These are phyloP conservation scores for Myotis pilosus DNA, from an alignment of 2,797 vertebrate genomes.

Conservation along the genomic window DNA sequence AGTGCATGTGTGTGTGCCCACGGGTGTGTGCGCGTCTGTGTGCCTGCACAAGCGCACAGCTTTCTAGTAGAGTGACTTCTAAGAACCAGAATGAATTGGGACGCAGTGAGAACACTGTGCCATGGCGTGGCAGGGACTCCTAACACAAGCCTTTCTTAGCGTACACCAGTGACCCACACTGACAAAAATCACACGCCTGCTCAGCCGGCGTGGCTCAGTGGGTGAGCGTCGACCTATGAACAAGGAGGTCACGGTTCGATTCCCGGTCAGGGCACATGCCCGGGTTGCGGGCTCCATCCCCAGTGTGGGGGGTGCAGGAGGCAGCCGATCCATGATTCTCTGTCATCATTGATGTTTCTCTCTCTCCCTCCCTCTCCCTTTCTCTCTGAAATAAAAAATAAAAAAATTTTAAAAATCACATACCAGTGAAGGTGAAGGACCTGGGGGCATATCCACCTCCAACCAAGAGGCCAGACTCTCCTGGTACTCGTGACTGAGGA, in stretches of 20 bases:
- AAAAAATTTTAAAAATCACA: no score
- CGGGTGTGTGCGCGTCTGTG: neutral
- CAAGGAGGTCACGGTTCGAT: no score
- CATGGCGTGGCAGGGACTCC: neutral
- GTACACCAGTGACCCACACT: neutral
- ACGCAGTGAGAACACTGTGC: neutral
- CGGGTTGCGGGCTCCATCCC: no score
- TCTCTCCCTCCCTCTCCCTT: no score
- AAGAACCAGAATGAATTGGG: neutral
- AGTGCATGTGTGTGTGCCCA: fast-evolving
- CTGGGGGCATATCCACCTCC: neutral
- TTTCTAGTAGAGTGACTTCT: neutral
- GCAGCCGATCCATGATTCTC: no score
- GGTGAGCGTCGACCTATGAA: no score
- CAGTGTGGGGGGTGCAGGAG: no score
- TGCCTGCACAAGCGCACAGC: neutral
- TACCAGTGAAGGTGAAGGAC: neutral
- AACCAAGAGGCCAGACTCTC: neutral
- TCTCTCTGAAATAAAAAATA: no score
- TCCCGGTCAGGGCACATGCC: no score
- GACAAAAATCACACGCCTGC: neutral
- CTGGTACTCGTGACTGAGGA: neutral
- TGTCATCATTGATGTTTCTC: no score
- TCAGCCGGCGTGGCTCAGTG: no score
- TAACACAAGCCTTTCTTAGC: neutral